Evolutionary conservation across 2,797 vertebrate genomes (phyloP).

Genomic region (Calcarius lapponicus): DNA sequence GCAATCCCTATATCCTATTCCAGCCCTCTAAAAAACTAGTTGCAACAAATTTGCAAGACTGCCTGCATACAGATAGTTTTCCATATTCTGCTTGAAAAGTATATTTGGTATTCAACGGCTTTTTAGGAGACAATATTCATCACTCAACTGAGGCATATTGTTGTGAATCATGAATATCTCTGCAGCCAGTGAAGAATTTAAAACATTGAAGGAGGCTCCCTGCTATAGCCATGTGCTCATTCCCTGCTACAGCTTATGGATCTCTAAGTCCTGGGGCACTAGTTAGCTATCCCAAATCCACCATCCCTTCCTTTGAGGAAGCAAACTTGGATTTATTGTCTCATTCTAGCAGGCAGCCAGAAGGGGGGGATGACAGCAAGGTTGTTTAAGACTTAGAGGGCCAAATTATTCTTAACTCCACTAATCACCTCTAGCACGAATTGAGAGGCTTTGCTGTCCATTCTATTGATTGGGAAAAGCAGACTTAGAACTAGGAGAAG

Average conservation of each 20-base stretch:
- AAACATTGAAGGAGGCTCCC: not conserved
- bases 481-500: not conserved
- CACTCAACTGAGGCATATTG: not conserved
- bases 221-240: not conserved
- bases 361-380: slow-evolving; percentile 48
- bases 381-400: not conserved
- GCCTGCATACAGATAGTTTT: not conserved
- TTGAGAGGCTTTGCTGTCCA: not conserved
- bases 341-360: slow-evolving; percentile 28
- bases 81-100: not conserved
- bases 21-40: not conserved
- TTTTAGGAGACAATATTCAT: not conserved
- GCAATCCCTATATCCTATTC: not conserved
- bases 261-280: not conserved
- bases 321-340: not conserved
- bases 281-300: not conserved
- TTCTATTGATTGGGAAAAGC: not conserved
- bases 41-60: not conserved
- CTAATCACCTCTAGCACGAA: not conserved
- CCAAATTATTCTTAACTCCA: not conserved
- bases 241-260: not conserved
- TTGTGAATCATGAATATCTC: not conserved
- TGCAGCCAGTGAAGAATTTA: not conserved
- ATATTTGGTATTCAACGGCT: not conserved
- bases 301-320: not conserved